Percentiles rank a stretch among this genome's conserved stretches.
phyloP scores from a whole-genome alignment of 2,888 invertebrate genomes.

The Agrilus mali region DNA sequence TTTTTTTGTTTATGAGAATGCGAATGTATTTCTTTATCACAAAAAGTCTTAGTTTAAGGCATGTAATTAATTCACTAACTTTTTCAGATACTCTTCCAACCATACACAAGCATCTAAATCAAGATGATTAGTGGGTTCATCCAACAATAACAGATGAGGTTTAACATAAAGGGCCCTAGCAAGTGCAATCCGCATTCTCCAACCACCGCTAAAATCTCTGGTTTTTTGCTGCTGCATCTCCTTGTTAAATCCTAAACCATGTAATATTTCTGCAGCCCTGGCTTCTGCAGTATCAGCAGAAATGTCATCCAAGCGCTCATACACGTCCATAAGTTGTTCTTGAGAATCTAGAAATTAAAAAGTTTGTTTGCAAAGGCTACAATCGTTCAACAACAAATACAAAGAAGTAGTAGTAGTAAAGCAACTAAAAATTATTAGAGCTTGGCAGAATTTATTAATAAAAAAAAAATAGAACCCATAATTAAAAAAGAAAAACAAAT shows the following conservation, averaged over 20 bases:
- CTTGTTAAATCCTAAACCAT: slow-evolving; percentile 89
- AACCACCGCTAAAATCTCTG: slow-evolving; percentile 85
- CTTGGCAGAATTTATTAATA: too few relatives aligned
- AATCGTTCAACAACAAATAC: too few relatives aligned
- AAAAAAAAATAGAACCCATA: too few relatives aligned
- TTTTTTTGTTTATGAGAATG: background rate
- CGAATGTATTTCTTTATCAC: background rate
- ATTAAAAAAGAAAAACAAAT: too few relatives aligned
- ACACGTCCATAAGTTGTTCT: slow-evolving; percentile 94
- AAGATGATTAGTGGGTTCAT: slow-evolving; percentile 98
- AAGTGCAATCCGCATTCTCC: slow-evolving; percentile 98
- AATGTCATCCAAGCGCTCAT: slow-evolving; percentile 94
- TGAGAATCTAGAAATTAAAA: slow-evolving; percentile 53
- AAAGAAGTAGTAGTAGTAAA: too few relatives aligned
- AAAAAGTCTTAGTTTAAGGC: background rate
- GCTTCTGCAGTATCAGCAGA: slow-evolving; percentile 92
- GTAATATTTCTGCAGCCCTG: slow-evolving; percentile 86
- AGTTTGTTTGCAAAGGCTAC: background rate
- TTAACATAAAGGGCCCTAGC: slow-evolving; percentile 96
- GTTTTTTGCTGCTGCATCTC: slow-evolving; percentile 78
- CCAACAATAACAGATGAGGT: slow-evolving; percentile 88
- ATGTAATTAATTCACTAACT: slow-evolving; percentile 36
- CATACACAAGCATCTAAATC: slow-evolving; percentile 99
- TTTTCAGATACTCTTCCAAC: slow-evolving; percentile 95
- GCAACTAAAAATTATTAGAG: too few relatives aligned